Conservation (phyloP, 1,140 invertebrate species). For the Lordiphosa collinella region DNA sequence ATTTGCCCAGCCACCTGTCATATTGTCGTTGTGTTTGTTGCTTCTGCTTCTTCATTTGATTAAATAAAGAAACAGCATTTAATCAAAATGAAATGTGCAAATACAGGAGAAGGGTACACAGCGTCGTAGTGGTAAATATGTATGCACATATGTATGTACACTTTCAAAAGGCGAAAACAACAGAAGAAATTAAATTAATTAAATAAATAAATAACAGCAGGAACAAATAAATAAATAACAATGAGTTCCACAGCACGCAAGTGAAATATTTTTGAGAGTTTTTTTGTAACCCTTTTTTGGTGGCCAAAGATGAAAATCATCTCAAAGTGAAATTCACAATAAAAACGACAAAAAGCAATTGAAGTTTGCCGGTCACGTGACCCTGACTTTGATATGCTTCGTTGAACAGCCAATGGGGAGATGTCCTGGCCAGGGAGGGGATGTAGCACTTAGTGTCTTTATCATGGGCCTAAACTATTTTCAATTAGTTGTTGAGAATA, state of each 20-base stretch:
- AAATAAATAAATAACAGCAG: constrained; percentile 52
- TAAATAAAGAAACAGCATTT: constrained; percentile 71
- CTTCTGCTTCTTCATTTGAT: constrained; percentile 48
- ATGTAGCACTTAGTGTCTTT: constrained; percentile 17
- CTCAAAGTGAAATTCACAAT: constrained; percentile 6
- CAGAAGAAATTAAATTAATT: constrained; percentile 65
- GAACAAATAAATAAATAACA: constrained; percentile 62
- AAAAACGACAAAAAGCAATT: constrained; percentile 4
- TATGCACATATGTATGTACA: constrained; percentile 15
- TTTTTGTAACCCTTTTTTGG: constrained; percentile 49
- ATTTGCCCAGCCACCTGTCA: constrained; percentile 2
- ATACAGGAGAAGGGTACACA: constrained; percentile 10
- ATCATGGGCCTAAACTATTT: constrained; percentile 48
- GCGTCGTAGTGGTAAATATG: background rate
- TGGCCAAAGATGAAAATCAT: constrained; percentile 16
- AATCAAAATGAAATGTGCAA: constrained; percentile 63
- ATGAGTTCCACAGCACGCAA: constrained; percentile 52
- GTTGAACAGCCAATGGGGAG: constrained; percentile 12
- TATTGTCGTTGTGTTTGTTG: background rate
- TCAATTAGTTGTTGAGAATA: constrained; percentile 48
- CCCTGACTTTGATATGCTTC: constrained; percentile 34
- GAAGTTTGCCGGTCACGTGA: constrained; percentile 42
- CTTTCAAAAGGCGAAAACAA: too few relatives aligned
- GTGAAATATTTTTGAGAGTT: too few relatives aligned
- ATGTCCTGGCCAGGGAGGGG: background rate